phyloP scores from a whole-genome alignment of 2,797 vertebrate species.

The Dromococcyx pavoninus region DNA sequence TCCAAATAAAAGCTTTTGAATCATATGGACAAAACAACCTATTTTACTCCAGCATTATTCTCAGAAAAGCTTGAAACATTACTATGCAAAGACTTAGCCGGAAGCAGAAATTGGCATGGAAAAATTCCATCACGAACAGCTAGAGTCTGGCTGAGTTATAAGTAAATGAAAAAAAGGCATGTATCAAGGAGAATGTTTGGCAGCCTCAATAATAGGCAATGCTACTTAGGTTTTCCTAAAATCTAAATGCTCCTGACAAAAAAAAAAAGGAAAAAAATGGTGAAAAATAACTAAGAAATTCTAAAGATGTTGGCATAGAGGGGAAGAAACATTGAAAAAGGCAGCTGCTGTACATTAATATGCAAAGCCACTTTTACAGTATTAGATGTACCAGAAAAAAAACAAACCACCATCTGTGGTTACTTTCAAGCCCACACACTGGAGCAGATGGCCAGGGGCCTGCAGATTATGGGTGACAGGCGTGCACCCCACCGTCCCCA shows the following conservation, averaged over 20 bases:
- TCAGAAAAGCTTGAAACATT: constrained; percentile 22
- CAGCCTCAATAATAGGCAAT: not conserved
- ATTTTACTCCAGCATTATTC: not conserved
- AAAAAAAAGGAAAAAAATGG: not conserved
- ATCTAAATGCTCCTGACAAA: not conserved
- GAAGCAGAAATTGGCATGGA: constrained; percentile 32
- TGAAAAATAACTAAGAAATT: not conserved
- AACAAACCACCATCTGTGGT: not conserved
- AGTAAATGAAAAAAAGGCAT: constrained; percentile 31
- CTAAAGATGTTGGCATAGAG: not conserved
- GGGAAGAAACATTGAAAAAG: not conserved
- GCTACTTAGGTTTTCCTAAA: not conserved
- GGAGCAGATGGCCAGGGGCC: not conserved
- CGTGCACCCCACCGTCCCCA: not conserved
- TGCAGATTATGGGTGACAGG: not conserved
- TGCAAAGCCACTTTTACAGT: not conserved
- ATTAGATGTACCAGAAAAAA: not conserved
- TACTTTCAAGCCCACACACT: not conserved
- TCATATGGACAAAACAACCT: not conserved
- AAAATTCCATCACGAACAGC: constrained; percentile 30
- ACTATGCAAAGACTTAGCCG: constrained; percentile 37
- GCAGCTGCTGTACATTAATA: not conserved
- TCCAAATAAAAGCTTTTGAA: constrained; percentile 3
- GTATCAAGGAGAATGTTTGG: not conserved
- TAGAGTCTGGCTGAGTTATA: constrained; percentile 25